Conservation (phyloP, 2,888 invertebrate genomes). For the Alloscopus bannaensis region DNA sequence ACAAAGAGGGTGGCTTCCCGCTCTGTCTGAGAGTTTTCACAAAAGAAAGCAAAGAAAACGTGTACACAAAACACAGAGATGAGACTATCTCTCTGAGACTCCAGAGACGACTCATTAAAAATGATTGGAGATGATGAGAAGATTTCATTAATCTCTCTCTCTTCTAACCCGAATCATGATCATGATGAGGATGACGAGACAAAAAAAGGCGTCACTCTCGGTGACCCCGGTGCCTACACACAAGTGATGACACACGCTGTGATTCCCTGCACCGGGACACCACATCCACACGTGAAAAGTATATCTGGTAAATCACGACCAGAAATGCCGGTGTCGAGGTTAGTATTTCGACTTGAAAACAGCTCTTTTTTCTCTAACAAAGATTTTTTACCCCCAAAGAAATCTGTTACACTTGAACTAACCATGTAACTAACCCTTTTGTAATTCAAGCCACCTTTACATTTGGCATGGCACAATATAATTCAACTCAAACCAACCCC, state of each 20-base stretch:
- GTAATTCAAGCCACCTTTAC: neutral
- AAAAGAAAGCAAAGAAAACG: conserved; percentile 2
- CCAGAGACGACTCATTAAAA: too few species aligned
- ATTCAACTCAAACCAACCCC: neutral
- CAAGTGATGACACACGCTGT: neutral
- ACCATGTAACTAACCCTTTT: neutral
- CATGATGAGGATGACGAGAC: conserved; percentile 25
- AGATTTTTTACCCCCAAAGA: neutral
- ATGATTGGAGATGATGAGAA: too few species aligned
- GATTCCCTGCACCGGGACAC: conserved; percentile 6
- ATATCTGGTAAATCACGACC: too few species aligned
- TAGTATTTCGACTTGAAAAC: conserved; percentile 29
- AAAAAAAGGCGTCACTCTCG: neutral
- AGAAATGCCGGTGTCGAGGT: conserved; percentile 56
- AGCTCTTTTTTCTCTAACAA: neutral
- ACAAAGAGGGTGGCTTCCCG: too few species aligned
- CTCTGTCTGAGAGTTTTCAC: neutral
- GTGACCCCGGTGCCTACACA: neutral
- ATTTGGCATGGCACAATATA: conserved; percentile 7
- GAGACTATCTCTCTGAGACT: too few species aligned
- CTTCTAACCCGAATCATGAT: neutral
- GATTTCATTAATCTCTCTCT: neutral
- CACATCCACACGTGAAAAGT: conserved; percentile 17
- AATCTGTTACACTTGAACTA: neutral
- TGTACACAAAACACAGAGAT: too few species aligned